Evolutionary conservation across 2,113 vertebrate genomes (phyloP).

Genomic region (Hypanus sabinus): DNA sequence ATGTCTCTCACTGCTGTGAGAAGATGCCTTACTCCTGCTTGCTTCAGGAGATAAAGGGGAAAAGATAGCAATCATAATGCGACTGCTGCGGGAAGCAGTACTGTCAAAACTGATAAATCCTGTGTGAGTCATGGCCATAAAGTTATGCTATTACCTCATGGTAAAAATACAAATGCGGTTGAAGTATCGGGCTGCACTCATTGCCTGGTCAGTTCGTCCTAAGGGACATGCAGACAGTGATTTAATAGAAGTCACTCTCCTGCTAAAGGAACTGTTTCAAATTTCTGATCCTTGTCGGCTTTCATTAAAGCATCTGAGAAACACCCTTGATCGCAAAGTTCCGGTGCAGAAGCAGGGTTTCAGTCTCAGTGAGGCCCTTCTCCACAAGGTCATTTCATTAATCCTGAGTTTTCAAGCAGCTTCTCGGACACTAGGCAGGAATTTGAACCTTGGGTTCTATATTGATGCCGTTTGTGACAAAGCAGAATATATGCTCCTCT

Average conservation of each 20-base stretch:
- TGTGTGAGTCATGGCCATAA: not conserved
- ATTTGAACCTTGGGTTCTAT: not conserved
- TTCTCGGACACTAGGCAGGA: not conserved
- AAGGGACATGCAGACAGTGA: not conserved
- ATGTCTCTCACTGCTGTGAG: not conserved
- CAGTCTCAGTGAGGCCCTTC: not conserved
- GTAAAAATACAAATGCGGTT: not conserved
- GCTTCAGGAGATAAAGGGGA: not conserved
- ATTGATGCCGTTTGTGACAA: not conserved
- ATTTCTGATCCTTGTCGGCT: not conserved
- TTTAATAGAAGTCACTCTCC: not conserved
- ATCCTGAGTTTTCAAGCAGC: not conserved
- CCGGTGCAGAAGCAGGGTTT: too few species aligned
- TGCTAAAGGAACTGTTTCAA: not conserved
- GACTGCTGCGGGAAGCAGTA: not conserved
- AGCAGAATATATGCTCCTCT: too few species aligned
- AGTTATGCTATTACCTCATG: not conserved
- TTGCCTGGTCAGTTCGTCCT: not conserved
- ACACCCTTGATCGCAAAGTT: not conserved
- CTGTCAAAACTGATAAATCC: not conserved
- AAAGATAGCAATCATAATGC: not conserved
- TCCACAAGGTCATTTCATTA: not conserved
- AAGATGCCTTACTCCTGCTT: not conserved
- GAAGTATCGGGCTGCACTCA: not conserved
- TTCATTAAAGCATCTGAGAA: not conserved